A percentile compares a stretch with the other conserved stretches of the same genome.
Evolutionary conservation across 2,113 vertebrate species (phyloP).

Genomic region (Porphyrio hochstetteri): DNA sequence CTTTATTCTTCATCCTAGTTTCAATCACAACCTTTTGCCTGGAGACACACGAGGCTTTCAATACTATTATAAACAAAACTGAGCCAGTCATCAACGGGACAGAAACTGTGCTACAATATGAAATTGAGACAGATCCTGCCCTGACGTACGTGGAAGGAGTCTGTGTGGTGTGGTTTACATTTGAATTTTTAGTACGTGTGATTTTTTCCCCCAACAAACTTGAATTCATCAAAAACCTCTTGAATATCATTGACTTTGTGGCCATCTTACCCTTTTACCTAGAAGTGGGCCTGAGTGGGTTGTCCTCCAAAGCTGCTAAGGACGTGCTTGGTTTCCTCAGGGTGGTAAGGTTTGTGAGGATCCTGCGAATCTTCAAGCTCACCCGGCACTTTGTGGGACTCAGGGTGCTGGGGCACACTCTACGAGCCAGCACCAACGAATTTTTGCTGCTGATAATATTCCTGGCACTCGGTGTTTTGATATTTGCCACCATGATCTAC

Average conservation of each 20-base stretch:
- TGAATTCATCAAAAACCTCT: conserved; percentile 94
- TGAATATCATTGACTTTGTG: conserved; percentile 99
- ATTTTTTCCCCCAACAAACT: conserved; percentile 95
- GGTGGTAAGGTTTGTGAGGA: conserved; percentile 96
- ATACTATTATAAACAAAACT: conserved; percentile 96
- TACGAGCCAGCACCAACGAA: conserved; percentile 94
- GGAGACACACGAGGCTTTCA: conserved; percentile 98
- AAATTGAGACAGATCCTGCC: conserved; percentile 94
- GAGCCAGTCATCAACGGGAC: conserved; percentile 82
- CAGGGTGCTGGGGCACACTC: conserved; percentile 93
- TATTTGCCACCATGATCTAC: conserved; percentile 99
- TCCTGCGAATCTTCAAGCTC: conserved; percentile 97
- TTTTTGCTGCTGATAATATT: conserved; percentile 98
- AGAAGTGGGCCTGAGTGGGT: conserved; percentile 94
- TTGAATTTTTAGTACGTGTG: conserved; percentile 96
- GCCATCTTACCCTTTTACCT: conserved; percentile 97
- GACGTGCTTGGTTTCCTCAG: conserved; percentile 97
- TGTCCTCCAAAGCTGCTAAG: conserved; percentile 97
- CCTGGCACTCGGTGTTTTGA: conserved; percentile 93
- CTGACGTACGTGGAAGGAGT: conserved; percentile 96
- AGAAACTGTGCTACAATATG: conserved; percentile 84
- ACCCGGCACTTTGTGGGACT: conserved; percentile 97
- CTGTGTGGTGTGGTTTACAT: conserved; percentile 97
- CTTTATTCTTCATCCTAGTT: conserved; percentile 98
- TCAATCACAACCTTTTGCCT: conserved; percentile 98